Evolutionary conservation across 2,113 vertebrate species (phyloP).

Genomic region (Heliornis fulica): DNA sequence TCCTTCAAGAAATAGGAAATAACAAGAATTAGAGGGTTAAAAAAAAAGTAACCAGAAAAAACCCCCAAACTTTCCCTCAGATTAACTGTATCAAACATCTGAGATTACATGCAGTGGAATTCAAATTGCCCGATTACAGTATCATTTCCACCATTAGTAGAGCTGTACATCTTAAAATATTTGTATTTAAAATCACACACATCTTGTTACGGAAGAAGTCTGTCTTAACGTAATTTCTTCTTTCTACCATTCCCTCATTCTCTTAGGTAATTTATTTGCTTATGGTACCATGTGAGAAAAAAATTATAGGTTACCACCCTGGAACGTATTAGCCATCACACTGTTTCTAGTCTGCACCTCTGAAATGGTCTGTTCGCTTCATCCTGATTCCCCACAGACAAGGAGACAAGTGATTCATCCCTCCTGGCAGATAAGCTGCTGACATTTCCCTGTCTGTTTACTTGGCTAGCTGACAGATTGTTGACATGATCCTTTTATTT

Average conservation of each 20-base stretch:
- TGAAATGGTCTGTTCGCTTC: neutral
- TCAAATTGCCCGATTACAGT: neutral
- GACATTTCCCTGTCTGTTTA: constrained; percentile 30
- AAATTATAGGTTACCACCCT: neutral
- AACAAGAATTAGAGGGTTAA: neutral
- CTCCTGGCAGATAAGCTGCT: neutral
- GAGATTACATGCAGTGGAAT: neutral
- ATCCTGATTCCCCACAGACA: neutral
- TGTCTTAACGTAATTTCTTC: neutral
- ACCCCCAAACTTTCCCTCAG: neutral
- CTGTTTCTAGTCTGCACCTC: neutral
- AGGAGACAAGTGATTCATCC: neutral
- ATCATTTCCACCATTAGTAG: neutral
- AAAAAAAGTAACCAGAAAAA: too few relatives aligned
- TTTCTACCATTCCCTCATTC: neutral
- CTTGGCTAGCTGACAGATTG: constrained; percentile 1
- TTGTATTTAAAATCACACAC: neutral
- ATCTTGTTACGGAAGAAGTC: neutral
- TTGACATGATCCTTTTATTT: neutral
- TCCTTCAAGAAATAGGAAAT: neutral
- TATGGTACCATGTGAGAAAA: neutral
- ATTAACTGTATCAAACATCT: neutral
- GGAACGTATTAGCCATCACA: neutral
- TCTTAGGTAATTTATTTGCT: neutral
- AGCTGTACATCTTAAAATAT: neutral